phyloP scores from a whole-genome alignment of 2,888 invertebrate genomes.

The Dynastes maya region DNA sequence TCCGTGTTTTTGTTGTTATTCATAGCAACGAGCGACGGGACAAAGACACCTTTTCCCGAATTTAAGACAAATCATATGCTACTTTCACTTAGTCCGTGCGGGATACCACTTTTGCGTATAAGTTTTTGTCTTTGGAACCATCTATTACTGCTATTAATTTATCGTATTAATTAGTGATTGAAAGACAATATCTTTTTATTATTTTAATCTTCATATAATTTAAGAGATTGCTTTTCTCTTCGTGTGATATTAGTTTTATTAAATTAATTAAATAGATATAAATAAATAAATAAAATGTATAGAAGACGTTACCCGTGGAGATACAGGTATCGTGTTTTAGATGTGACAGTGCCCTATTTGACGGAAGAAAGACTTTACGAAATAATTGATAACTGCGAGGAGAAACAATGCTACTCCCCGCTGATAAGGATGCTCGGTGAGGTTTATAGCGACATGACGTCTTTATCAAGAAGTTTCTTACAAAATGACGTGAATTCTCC shows the following conservation, averaged over 20 bases:
- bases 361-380: constrained; percentile 84
- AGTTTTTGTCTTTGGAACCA: no score
- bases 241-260: no score
- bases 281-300: constrained; percentile 14
- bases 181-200: no score
- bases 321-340: constrained; percentile 45
- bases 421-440: constrained; percentile 84
- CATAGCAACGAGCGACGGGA: constrained; percentile 20
- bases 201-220: no score
- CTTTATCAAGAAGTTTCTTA: constrained; percentile 83
- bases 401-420: constrained; percentile 79
- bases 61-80: constrained; percentile 17
- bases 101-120: constrained; percentile 10
- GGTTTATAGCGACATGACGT: constrained; percentile 81
- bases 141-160: no score
- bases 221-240: no score
- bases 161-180: no score
- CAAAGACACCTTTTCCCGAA: constrained; percentile 41
- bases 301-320: constrained; percentile 29
- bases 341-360: constrained; percentile 72
- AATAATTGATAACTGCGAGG: constrained; percentile 83
- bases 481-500: constrained; percentile 71
- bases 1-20: constrained; percentile 42
- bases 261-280: background rate
- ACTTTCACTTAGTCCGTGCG: background rate